Base-by-base conservation (phyloP, 1,140 invertebrate genomes). In the Drosophila persimilis region DNA sequence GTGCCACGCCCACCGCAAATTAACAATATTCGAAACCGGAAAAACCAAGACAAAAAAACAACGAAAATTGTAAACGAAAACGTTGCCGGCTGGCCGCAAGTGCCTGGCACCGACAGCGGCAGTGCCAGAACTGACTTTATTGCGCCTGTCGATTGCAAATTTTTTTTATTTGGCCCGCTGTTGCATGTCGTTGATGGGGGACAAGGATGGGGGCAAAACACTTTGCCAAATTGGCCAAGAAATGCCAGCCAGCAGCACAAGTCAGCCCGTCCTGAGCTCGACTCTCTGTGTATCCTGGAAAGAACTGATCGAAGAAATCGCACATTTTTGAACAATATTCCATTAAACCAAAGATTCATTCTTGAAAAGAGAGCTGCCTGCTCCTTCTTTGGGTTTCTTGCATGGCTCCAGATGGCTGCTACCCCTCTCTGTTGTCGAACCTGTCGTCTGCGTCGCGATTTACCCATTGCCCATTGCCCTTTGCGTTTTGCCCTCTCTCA, bases 201-300 rank as follows among this genome's bases (percentile, higher is more conserved):
- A 4, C 11, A 48, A 1, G 29, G 31, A 41, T 46, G 20, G 22
- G 51, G 62, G 44, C 64, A 69, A 88, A 86, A 88, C 78, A 88
- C 83, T 88, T 88, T 88, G 78, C 59, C 74, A 86, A 86, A 86
- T 86, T 86, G 81, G 81, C 69, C 66, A 86, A 86, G 74, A 78
- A 86, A 79, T 78, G 69, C 56, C 60, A 46, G 35, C 31, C 43
- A 39, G 35, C 35, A 39, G 35, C 69, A 75, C 59, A 67, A 66
- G 72, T 73, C 72, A 73, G 45, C 39, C 8, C 29, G 29, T 29
- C 29, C 29, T 8, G 0, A 31, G 8, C 31, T 9, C 35, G 35
- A 39, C 35, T 4, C 2, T 3, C 3, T 3, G 35, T 39, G 35
- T 39, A 39, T 39, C 35, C 35, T 39, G 35, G 11, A 39, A 39